A percentile compares a stretch with the other conserved stretches of the same genome.
Conservation (phyloP, 2,113 vertebrate genomes). For the Pantherophis guttatus region DNA sequence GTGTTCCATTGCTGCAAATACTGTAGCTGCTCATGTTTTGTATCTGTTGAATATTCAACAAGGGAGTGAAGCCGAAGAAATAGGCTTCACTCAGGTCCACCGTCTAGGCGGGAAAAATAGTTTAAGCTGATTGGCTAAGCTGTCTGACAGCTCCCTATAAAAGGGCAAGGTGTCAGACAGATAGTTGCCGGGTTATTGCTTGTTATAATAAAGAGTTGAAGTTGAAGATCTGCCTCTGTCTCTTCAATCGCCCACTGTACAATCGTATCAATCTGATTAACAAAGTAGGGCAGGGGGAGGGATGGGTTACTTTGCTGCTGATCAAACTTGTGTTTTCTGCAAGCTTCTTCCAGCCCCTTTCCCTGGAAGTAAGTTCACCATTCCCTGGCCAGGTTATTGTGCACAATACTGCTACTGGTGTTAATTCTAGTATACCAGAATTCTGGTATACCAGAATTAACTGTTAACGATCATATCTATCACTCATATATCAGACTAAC, state of each 20-base stretch:
- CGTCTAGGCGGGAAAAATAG: too few species aligned
- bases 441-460: background rate
- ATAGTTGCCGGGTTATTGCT: too few species aligned
- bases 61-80: too few species aligned
- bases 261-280: background rate
- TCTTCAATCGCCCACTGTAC: too few species aligned
- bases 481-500: background rate
- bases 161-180: too few species aligned
- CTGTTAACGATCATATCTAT: background rate
- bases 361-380: background rate
- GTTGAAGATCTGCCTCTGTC: too few species aligned
- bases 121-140: too few species aligned
- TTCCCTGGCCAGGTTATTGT: background rate
- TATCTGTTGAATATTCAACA: too few species aligned
- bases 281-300: background rate
- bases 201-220: too few species aligned
- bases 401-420: background rate
- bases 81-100: too few species aligned
- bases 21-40: background rate
- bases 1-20: background rate
- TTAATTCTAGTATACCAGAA: background rate
- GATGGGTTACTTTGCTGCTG: background rate
- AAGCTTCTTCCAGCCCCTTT: background rate
- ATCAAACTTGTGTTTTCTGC: background rate
- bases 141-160: too few species aligned